A percentile compares a stretch with the other conserved stretches of the same genome.
Conservation (phyloP, 2,888 invertebrate genomes). For the Machimus atricapillus region DNA sequence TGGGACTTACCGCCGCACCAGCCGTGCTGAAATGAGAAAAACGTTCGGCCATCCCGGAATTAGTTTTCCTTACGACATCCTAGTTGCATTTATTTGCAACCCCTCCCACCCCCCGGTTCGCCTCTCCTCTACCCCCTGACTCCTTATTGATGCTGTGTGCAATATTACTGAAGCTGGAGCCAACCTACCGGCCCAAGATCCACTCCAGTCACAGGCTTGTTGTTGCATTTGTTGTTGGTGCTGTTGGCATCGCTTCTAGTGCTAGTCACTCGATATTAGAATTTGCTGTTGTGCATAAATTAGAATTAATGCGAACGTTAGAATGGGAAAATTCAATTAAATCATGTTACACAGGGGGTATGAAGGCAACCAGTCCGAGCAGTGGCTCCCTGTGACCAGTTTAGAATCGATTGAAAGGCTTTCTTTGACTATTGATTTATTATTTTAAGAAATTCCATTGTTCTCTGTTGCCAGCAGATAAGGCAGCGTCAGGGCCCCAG, state of each 20-base stretch:
- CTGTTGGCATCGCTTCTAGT: constrained; percentile 32
- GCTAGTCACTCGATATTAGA: constrained; percentile 47
- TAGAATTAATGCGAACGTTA: constrained; percentile 47
- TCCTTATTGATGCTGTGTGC: constrained; percentile 40
- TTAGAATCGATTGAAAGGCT: constrained; percentile 38
- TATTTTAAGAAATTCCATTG: constrained; percentile 32
- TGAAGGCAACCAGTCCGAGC: background rate
- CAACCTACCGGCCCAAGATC: constrained; percentile 22
- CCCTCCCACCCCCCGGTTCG: background rate
- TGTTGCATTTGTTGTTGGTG: constrained; percentile 1
- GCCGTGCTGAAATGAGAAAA: constrained; percentile 31
- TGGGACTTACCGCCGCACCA: constrained; percentile 45
- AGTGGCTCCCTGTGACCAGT: constrained; percentile 13
- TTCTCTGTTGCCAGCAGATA: constrained; percentile 1
- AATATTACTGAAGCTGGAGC: constrained; percentile 22
- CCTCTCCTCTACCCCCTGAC: background rate
- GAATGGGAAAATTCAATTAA: constrained; percentile 48
- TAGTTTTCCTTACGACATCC: constrained; percentile 41
- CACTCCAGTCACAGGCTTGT: constrained; percentile 20
- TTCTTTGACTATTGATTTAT: constrained; percentile 33
- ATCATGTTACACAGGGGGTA: constrained; percentile 42
- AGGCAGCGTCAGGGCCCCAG: background rate
- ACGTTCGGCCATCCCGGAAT: constrained; percentile 35
- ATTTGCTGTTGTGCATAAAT: constrained; percentile 48
- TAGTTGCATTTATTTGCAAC: constrained; percentile 26